These are phyloP conservation scores for Muntiacus muntjak DNA, from an alignment of 2,113 vertebrate species.

Conservation along the genomic window DNA sequence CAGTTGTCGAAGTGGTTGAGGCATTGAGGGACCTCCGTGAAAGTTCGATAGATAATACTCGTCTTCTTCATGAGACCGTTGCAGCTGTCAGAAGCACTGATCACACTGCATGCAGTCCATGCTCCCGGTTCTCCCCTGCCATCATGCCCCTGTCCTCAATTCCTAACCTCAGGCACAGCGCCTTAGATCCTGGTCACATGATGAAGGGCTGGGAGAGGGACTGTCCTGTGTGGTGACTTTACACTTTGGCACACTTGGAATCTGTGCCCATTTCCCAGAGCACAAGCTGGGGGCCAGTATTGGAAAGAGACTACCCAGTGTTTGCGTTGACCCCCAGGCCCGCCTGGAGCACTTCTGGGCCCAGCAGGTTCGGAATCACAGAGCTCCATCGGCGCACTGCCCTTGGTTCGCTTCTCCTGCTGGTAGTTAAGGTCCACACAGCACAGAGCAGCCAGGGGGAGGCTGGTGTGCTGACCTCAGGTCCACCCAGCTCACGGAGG, in stretches of 20 bases:
- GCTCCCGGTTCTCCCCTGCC: background rate
- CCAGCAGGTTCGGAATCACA: background rate
- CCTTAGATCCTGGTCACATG: background rate
- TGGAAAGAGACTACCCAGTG: background rate
- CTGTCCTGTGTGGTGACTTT: too few relatives aligned
- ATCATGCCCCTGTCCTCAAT: background rate
- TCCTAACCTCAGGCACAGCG: background rate
- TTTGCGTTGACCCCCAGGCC: background rate
- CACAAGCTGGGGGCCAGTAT: background rate
- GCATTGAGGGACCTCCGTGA: background rate
- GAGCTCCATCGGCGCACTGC: background rate
- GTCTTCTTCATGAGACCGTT: background rate
- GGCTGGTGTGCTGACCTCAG: background rate
- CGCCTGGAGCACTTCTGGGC: background rate
- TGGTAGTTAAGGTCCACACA: background rate
- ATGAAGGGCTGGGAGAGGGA: background rate
- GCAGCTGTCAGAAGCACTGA: background rate
- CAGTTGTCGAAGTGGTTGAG: background rate
- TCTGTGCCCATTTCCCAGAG: background rate
- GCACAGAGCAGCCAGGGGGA: background rate
- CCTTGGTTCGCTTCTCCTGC: fast-evolving
- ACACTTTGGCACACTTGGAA: background rate
- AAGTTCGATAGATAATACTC: fast-evolving
- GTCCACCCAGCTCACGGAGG: background rate
- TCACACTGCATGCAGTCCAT: fast-evolving